phyloP scores from a whole-genome alignment of 1,140 invertebrate species.

The Lutraria rhynchaena region DNA sequence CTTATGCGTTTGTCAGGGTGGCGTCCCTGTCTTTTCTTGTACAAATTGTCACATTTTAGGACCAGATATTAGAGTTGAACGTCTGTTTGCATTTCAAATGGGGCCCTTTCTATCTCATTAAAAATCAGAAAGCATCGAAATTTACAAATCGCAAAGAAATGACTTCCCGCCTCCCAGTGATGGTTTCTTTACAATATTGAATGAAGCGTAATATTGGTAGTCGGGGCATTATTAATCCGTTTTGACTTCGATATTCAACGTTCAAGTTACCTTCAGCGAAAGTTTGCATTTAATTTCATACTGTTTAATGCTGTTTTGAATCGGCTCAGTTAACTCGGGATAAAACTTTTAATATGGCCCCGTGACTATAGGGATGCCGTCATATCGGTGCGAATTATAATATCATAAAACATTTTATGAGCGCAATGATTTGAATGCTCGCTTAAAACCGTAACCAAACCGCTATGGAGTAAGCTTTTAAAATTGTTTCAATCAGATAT shows the following conservation, averaged over 20 bases:
- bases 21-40: slow-evolving; percentile 32
- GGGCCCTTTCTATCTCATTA: slow-evolving; percentile 58
- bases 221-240: slow-evolving; percentile 53
- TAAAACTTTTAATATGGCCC: slow-evolving; percentile 33
- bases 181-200: slow-evolving; percentile 30
- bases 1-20: slow-evolving; percentile 13
- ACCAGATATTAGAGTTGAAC: slow-evolving; percentile 58
- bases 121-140: slow-evolving; percentile 61
- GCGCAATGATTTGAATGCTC: slow-evolving; percentile 34
- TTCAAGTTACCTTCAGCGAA: slow-evolving; percentile 50
- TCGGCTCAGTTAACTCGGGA: slow-evolving; percentile 40
- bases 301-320: slow-evolving; percentile 46
- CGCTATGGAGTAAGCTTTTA: slow-evolving; percentile 4
- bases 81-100: slow-evolving; percentile 62
- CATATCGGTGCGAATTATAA: slow-evolving; percentile 43
- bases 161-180: slow-evolving; percentile 57
- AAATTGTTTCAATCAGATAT: slow-evolving; percentile 31
- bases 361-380: slow-evolving; percentile 23
- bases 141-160: slow-evolving; percentile 61
- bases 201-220: slow-evolving; percentile 47
- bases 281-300: slow-evolving; percentile 53
- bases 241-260: slow-evolving; percentile 51
- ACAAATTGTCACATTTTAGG: slow-evolving; percentile 42
- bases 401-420: slow-evolving; percentile 54
- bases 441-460: slow-evolving; percentile 45